Conservation (phyloP, 2,888 invertebrate genomes). For the Rotaria macrura region DNA sequence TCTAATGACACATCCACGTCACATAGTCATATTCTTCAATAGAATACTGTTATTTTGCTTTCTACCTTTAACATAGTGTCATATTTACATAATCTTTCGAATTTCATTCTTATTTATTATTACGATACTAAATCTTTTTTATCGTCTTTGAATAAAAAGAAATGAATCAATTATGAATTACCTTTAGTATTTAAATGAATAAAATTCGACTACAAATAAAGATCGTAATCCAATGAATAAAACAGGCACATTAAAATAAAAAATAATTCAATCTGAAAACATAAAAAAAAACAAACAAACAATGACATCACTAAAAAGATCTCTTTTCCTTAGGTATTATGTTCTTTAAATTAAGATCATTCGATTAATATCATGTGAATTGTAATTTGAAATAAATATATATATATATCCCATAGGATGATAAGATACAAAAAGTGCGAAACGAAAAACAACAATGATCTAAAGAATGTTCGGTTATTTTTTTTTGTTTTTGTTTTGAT, state of each 20-base stretch:
- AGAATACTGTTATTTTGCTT: too few relatives aligned
- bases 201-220: not conserved
- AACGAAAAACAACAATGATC: not conserved
- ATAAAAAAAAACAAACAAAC: not conserved
- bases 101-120: too few relatives aligned
- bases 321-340: not conserved
- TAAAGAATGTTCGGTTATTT: too few relatives aligned
- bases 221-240: not conserved
- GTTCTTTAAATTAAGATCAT: not conserved
- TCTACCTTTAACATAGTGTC: too few relatives aligned
- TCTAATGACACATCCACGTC: too few relatives aligned
- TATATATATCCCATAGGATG: not conserved
- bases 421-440: not conserved
- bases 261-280: conserved; percentile 1
- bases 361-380: not conserved
- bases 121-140: too few relatives aligned
- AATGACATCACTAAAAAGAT: not conserved
- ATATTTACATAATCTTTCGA: too few relatives aligned
- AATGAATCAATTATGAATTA: not conserved
- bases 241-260: not conserved
- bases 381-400: not conserved
- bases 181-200: not conserved
- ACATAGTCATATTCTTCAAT: too few relatives aligned
- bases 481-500: not conserved
- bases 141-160: too few relatives aligned